Evolutionary conservation across 37 sponge, comb jelly and placozoan species (phyloP), one percentile per base, ranked within the genome.

Genomic region (Mnemiopsis leidyi): DNA sequence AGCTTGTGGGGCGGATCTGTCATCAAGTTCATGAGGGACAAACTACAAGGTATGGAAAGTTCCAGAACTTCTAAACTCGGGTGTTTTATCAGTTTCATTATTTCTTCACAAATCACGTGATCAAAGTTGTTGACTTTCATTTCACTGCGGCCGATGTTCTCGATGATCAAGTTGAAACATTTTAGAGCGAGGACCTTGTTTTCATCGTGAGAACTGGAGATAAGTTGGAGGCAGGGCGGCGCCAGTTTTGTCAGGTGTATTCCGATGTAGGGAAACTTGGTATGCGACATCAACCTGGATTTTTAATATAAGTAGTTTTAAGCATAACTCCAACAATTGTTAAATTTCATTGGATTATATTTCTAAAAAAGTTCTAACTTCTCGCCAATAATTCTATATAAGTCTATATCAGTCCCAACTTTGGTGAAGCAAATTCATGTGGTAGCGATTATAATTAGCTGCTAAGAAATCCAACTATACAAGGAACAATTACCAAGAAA

Each of bases 171-270:
- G 90, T 38, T 40, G 61, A 85, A 23, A 33, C 61, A 38, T 37
- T 85, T 38, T 40, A 85, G 61, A n/a, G 30, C 90, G 24, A 85
- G 32, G 2, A 85, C 21, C 21, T 40, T 85, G 90, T 85, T 85
- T 26, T 85, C 90, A 3, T 85, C 36, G 30, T 85, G n/a, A 33
- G 40, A 9, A 26, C 61, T 40, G 23, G 90, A 85, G 25, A 85
- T 38, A 61, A 85, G 90, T 85, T 85, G 90, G 39, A 85, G 90
- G 25, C 90, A 85, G 48, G 90, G 90, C n/a, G 90, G 90, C 0
- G 90, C 40, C 28, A 85, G 24, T 29, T 85, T 85, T 28, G 32
- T 33, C 0, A 85, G 25, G 90, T 85, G 90, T 23, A 85, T 38
- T 21, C 90, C 90, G 29, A 85, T 85, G 48, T 85, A 85, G 1